Evolutionary conservation across 2,113 vertebrate genomes (phyloP), one percentile per base, ranked within the genome.

Genomic region (Bubo blakistoni): DNA sequence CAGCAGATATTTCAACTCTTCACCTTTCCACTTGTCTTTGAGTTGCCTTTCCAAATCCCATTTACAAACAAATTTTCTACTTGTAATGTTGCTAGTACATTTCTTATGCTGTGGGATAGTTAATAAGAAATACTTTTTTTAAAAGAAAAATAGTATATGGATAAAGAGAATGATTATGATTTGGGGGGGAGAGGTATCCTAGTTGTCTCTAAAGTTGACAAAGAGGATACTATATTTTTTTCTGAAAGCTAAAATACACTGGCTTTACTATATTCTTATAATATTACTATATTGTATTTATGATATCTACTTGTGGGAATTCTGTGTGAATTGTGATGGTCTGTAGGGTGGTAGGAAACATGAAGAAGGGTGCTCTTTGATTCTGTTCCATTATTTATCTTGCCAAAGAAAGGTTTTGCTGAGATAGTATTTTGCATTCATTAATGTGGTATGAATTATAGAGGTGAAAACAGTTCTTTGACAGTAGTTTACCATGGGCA

Each of bases 1-100:
- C 92, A 96, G 79, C 96, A 93, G 95, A 74, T 92, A 94, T 94
- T 96, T 95, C 92, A 96, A 94, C 95, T 97, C 72, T 95, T 96
- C 88, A 96, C 92, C 88, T 96, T 83, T 78, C 74, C 63, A 70
- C 90, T 96, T 93, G 94, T 92, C 96, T 95, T 97, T 96, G 79
- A 94, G 67, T 88, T 96, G 96, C 59, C 96, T 97, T 95, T 97
- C 90, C 42, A 63, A 78, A 30, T 30, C 47, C 55, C 46, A 47
- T 71, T 77, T 92, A 47, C 26, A 88, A 78, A 47, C 5, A 58
- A 2, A 42, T 93, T 80, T 74, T 71, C 40, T 70, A 2, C n/a
- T 81, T 90, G 34, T 54, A 24, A 46, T 62, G 3, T 77, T 81
- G 18, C 10, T 66, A 4, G 34, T 38, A 9, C 6, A 2, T 70